A percentile compares a stretch with the other conserved stretches of the same genome.
phyloP scores from a whole-genome alignment of 2,797 vertebrate genomes.

The Poeciliopsis turneri region DNA sequence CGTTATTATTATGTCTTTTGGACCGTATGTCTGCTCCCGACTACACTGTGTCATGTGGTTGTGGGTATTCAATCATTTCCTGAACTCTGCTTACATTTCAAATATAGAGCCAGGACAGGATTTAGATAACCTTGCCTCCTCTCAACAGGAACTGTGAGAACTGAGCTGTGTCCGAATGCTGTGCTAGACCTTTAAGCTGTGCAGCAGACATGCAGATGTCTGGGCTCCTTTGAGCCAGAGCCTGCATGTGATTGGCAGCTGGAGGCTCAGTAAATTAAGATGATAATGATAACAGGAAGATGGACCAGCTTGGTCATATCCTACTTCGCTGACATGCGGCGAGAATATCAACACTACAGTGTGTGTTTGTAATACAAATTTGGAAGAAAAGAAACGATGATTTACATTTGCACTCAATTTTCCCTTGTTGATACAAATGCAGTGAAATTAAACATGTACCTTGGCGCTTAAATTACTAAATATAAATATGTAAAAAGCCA shows the following conservation, averaged over 20 bases:
- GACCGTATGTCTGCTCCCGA: slow-evolving; percentile 1
- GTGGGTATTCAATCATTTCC: slow-evolving; percentile 34
- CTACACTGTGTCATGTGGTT: slow-evolving; percentile 1
- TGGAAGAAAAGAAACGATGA: neutral
- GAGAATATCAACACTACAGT: slow-evolving; percentile 1
- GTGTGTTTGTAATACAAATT: slow-evolving; percentile 1
- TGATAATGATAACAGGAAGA: slow-evolving; percentile 51
- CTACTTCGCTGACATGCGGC: slow-evolving; percentile 20
- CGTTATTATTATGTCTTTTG: no score
- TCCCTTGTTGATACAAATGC: neutral
- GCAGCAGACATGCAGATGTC: slow-evolving; percentile 51
- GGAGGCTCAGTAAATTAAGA: slow-evolving; percentile 69
- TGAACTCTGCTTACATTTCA: slow-evolving; percentile 36
- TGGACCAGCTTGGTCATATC: slow-evolving; percentile 29
- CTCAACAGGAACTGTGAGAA: slow-evolving; percentile 40
- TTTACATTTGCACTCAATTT: neutral
- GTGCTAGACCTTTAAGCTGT: slow-evolving; percentile 61
- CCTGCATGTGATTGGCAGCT: slow-evolving; percentile 69
- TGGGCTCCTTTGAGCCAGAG: slow-evolving; percentile 61
- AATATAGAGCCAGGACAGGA: slow-evolving; percentile 45
- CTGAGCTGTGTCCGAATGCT: slow-evolving; percentile 50
- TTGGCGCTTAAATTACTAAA: slow-evolving; percentile 5
- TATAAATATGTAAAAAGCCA: neutral
- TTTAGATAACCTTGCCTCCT: slow-evolving; percentile 53
- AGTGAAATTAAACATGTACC: neutral